Base-by-base conservation (phyloP, 1,140 invertebrate genomes). In the Trachymyrmex cornetzi region DNA sequence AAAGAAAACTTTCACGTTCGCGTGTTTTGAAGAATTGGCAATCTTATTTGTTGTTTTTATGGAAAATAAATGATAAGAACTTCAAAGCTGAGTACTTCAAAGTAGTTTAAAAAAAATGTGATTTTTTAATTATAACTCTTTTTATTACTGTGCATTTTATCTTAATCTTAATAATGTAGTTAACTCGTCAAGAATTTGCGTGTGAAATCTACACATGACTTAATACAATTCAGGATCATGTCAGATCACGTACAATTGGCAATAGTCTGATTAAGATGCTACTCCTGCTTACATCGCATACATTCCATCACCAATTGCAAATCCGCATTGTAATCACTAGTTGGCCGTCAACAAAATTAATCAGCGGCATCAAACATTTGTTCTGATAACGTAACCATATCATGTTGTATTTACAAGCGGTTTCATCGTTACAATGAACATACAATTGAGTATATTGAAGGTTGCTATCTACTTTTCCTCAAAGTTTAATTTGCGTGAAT, bases 181-280 rank as follows among this genome's bases (percentile, higher is more conserved):
- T n/a, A 74, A n/a, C 24, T 84, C 14, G 34, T 61, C 16, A n/a
- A 22, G 4, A 16, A 50, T 80, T 53, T 50, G 12, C 7, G 61
- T 19, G 14, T 34, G 22, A 30, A 79, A 19, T 66, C 22, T 48
- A 66, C 27, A 50, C 19, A 22, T 59, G 7, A 74, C 22, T 80
- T 63, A 50, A 67, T 61, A 30, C 19, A 75, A 16, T 61, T 6
- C 34, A 30, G 6, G 27, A 55, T n/a, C 9, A 50, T 63, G 4
- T 27, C 16, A 61, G 53, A 27, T 24, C 24, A 74, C n/a, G 44
- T 74, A n/a, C 57, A 27, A 74, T 75, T 57, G 24, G 2, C 67
- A 75, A 61, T 84, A 61, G 69, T 84, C 80, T 84, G 57, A 84
- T 84, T 75, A 84, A 75, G 80, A 84, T n/a, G 27, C 22, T 75